Evolutionary conservation across 2,888 invertebrate genomes (phyloP), one percentile per base, ranked within the genome.

Genomic region (Malacosoma neustria): DNA sequence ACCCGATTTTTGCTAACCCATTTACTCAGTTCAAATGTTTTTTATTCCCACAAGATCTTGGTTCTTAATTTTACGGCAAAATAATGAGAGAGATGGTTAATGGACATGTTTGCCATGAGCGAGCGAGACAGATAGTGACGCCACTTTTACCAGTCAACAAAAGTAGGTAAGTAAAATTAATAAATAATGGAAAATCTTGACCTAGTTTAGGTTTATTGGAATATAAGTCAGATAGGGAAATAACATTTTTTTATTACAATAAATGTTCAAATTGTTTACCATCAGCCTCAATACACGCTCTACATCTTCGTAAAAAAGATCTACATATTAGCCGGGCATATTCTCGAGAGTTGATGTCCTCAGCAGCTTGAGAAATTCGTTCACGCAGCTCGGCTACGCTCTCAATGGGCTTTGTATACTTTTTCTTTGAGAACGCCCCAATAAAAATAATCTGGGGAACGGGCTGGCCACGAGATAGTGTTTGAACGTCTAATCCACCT

Each of bases 241-340:
- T 31, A 35, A 39, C 11, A 35, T 29, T 38, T 35, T 38, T 35
- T 39, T 33, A 36, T 39, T 33, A 30, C 33, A 36, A 11, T 33
- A 39, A 39, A 5, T 39, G 39, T 36, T 36, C 39, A 33, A 39
- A 39, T 33, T 37, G 37, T 33, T 30, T 39, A 29, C 37, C 40
- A 37, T 37, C 32, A 37, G 32, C 33, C 37, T 33, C 33, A 37
- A 37, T 40, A 14, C 34, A 36, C 33, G 31, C 39, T 22, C 30
- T 37, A 37, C 39, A 39, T 42, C 35, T 39, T 42, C 39, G 37
- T 42, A 35, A 39, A 39, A 39, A 39, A 37, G 35, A 37, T 39
- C 32, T 37, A 33, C 11, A 33, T 34, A 42, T 35, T 37, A 37
- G 34, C n/a, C 30, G 39, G 39, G 39, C 42, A 35, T 37, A 42